Conservation (phyloP, 1,140 invertebrate species). For the Hylaeus volcanicus region DNA sequence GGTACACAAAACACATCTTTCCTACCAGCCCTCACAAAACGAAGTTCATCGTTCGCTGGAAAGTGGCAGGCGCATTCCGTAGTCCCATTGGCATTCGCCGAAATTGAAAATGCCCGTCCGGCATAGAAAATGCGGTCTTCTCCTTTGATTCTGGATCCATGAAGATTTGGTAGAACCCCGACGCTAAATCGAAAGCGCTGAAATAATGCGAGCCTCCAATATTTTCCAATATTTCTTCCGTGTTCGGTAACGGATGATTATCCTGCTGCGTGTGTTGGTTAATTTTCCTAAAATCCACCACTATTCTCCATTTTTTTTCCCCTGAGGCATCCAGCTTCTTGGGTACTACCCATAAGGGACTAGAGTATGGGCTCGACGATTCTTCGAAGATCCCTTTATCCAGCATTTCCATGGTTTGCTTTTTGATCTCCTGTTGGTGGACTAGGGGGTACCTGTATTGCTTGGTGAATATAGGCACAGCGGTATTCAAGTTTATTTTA, state of each 20-base stretch:
- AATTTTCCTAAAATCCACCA: constrained; percentile 70
- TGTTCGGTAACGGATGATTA: constrained; percentile 81
- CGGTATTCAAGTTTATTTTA: neutral
- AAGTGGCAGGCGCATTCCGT: neutral
- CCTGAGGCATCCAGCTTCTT: constrained; percentile 52
- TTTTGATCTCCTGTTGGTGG: neutral
- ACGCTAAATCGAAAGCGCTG: constrained; percentile 6
- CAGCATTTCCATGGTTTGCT: neutral
- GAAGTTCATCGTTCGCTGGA: constrained; percentile 1
- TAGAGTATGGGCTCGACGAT: constrained; percentile 40
- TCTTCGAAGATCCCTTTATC: neutral
- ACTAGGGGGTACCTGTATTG: neutral
- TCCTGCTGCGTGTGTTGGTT: constrained; percentile 76
- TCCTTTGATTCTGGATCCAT: neutral
- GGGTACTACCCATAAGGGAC: constrained; percentile 55
- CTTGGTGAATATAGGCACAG: neutral
- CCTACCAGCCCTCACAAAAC: neutral
- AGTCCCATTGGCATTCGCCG: constrained; percentile 12
- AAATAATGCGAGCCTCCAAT: neutral
- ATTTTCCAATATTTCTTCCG: constrained; percentile 68
- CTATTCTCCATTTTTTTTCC: constrained; percentile 57
- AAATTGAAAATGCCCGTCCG: constrained; percentile 3
- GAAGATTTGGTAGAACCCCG: constrained; percentile 16
- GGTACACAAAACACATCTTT: neutral
- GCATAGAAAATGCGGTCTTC: constrained; percentile 1